Evolutionary conservation across 2,797 vertebrate genomes (phyloP).

Genomic region (Pangasius larnaudii): DNA sequence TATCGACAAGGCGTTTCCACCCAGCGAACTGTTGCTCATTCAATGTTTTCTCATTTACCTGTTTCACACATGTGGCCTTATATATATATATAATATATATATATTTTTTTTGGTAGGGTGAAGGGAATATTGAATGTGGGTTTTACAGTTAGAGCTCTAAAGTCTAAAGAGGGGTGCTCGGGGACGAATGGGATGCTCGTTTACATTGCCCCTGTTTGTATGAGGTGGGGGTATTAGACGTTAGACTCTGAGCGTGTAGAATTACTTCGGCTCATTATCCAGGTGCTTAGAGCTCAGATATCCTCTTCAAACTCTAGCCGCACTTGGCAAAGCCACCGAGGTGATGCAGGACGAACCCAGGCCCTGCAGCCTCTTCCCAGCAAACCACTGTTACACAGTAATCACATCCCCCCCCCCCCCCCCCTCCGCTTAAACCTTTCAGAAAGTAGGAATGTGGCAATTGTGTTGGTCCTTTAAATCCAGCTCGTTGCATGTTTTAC

Average conservation of each 20-base stretch:
- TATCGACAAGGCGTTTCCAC: no score
- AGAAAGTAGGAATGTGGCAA: constrained; percentile 42
- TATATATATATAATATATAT: no score
- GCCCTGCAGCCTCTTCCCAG: constrained; percentile 70
- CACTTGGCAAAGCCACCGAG: constrained; percentile 71
- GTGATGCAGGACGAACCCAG: constrained; percentile 68
- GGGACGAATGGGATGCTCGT: neutral
- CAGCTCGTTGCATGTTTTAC: neutral
- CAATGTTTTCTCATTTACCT: no score
- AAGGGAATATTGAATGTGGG: neutral
- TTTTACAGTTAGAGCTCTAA: neutral
- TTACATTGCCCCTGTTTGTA: constrained; percentile 9
- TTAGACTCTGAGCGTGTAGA: constrained; percentile 73
- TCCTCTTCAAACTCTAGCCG: constrained; percentile 77
- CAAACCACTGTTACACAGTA: constrained; percentile 36
- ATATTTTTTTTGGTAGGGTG: constrained; percentile 19
- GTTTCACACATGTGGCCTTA: no score
- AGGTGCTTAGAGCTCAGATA: constrained; percentile 79
- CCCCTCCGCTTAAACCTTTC: neutral
- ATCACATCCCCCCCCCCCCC: neutral
- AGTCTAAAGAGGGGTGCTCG: neutral
- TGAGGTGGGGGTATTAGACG: constrained; percentile 51
- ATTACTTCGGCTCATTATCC: constrained; percentile 81
- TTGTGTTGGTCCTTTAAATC: neutral
- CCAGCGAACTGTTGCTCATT: no score